Evolutionary conservation across 2,888 invertebrate species (phyloP), one percentile per base, ranked within the genome.

Genomic region (Unio delphinus): DNA sequence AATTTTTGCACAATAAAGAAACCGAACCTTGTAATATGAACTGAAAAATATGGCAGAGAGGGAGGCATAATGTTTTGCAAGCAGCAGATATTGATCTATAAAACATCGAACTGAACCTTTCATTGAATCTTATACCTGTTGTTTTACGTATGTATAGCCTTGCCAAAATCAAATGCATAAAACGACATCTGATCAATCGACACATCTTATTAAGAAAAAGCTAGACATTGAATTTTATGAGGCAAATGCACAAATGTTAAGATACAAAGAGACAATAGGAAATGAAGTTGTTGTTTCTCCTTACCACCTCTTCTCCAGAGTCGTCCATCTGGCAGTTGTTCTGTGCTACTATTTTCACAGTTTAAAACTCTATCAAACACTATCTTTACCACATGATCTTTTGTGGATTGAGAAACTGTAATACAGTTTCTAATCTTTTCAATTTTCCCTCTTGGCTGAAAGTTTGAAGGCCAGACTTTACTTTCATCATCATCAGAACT

Each of bases 401-500:
- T 91, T 17, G 95, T 88, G 70, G 88, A 90, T 87, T 92, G 93
- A 71, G 95, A 93, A 65, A 98, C 90, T 90, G 94, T 92, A 2
- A 97, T 96, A 88, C 98, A 98, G 89, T 98, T 98, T 80, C 94
- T 92, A 0, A 96, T 95, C 86, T 89, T 92, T 90, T 96, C 95
- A 17, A 91, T 89, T 61, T 92, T 88, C 34, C 93, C 92, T 54
- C 89, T 75, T 5, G 88, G 83, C 23, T 76, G 71, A 65, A 89
- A 89, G 20, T 75, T 80, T 69, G 70, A 73, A 15, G 80, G 84
- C 87, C 83, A 86, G 45, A 11, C 45, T 20, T 59, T 23, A 20
- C 63, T 68, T 28, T 62, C 72, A 61, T 28, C 65, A 17, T 66
- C 59, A 18, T 58, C 20, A 45, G n/a, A 64, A 18, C 54, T 45